Percentiles rank a stretch among this genome's conserved stretches.
These are phyloP conservation scores for Petaurus breviceps DNA, from an alignment of 2,113 vertebrate genomes.

Conservation along the genomic window DNA sequence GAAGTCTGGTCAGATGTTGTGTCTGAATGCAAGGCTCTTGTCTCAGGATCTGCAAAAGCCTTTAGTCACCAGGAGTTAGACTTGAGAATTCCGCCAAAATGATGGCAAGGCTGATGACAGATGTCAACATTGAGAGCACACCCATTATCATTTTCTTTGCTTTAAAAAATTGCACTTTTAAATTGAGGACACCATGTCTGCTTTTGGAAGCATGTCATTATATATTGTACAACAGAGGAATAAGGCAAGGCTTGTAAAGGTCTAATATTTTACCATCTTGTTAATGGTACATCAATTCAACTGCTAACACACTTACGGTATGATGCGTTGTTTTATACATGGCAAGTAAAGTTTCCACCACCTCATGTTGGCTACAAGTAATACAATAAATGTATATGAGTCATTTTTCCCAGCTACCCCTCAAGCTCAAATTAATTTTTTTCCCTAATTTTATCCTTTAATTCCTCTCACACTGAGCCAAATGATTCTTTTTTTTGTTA, in stretches of 20 bases:
- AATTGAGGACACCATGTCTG: background rate
- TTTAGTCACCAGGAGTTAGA: constrained; percentile 6
- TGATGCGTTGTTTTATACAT: background rate
- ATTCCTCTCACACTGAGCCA: background rate
- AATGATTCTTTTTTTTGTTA: background rate
- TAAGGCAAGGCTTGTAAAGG: background rate
- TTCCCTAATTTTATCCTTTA: background rate
- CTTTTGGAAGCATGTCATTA: constrained; percentile 33
- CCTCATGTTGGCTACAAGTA: background rate
- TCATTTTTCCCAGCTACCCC: background rate
- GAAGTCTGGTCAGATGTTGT: constrained; percentile 33
- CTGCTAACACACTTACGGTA: background rate
- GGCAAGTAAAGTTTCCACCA: background rate
- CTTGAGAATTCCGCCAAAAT: constrained; percentile 5
- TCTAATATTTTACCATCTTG: background rate
- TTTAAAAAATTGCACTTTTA: constrained; percentile 32
- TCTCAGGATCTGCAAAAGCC: constrained; percentile 29
- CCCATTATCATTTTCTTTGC: constrained; percentile 11
- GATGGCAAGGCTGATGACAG: background rate
- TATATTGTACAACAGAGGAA: constrained; percentile 32
- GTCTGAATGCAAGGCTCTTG: constrained; percentile 25
- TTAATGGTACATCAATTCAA: constrained; percentile 6
- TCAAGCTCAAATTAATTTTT: background rate
- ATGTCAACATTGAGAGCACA: background rate
- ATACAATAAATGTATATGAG: background rate